Evolutionary conservation across 2,888 invertebrate genomes (phyloP).

Genomic region (Caenorhabditis sinica): DNA sequence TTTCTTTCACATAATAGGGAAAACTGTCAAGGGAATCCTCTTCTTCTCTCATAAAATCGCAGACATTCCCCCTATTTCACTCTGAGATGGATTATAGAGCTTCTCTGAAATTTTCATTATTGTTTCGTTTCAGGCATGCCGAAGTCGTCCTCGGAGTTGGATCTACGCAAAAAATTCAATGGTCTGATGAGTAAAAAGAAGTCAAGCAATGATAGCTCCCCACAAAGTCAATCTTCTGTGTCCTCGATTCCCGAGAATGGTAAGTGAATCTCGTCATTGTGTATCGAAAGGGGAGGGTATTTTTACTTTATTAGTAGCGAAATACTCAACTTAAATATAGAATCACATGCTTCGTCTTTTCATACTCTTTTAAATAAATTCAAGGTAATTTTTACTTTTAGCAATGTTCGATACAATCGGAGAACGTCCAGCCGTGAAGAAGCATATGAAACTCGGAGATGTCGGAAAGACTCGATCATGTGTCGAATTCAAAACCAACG

Average conservation of each 20-base stretch:
- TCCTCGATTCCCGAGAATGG: conserved; percentile 66
- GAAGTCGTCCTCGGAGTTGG: conserved; percentile 67
- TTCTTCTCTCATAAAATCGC: background rate
- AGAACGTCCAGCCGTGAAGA: conserved; percentile 67
- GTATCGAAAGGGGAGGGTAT: too few species aligned
- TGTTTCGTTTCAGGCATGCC: conserved; percentile 58
- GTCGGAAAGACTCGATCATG: conserved; percentile 72
- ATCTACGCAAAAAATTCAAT: conserved; percentile 65
- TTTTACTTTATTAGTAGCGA: too few species aligned
- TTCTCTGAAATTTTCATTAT: background rate
- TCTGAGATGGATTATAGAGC: background rate
- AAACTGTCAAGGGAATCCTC: conserved; percentile 29
- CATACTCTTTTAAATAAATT: too few species aligned
- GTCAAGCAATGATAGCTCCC: conserved; percentile 58
- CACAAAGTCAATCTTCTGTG: conserved; percentile 60
- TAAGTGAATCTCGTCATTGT: conserved; percentile 25
- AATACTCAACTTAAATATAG: too few species aligned
- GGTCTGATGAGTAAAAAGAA: conserved; percentile 28
- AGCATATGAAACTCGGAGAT: conserved; percentile 64
- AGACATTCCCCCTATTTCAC: background rate
- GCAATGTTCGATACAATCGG: conserved; percentile 71
- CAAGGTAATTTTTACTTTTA: conserved; percentile 19
- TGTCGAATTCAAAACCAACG: conserved; percentile 67
- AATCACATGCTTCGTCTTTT: too few species aligned
- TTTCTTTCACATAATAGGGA: background rate